These are phyloP conservation scores for Catocala nupta DNA, from an alignment of 2,888 invertebrate species.

Conservation along the genomic window DNA sequence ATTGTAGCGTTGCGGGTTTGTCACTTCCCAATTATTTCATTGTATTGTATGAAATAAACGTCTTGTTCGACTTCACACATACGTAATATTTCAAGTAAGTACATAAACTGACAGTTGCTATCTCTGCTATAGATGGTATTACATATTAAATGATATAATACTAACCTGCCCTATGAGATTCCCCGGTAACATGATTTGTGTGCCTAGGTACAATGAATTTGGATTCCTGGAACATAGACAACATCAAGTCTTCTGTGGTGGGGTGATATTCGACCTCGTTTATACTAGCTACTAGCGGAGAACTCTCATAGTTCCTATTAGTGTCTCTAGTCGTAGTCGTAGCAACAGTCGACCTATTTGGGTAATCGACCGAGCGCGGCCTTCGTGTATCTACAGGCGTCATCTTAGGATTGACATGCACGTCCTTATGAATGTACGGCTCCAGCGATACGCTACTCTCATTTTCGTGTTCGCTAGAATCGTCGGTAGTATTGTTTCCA, in stretches of 20 bases:
- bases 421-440: constrained; percentile 84
- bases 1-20: no score
- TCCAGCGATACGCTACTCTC: constrained; percentile 69
- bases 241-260: constrained; percentile 81
- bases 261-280: constrained; percentile 83
- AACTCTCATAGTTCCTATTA: constrained; percentile 76
- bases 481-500: constrained; percentile 66
- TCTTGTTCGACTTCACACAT: no score
- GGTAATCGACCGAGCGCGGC: constrained; percentile 79
- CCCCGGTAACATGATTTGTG: constrained; percentile 70
- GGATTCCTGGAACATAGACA: constrained; percentile 83
- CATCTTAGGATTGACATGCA: constrained; percentile 86
- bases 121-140: background rate
- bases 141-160: constrained; percentile 19
- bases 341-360: constrained; percentile 51
- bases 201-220: constrained; percentile 80
- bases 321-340: constrained; percentile 60
- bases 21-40: no score
- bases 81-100: no score
- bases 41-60: no score
- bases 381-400: constrained; percentile 79
- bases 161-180: constrained; percentile 81
- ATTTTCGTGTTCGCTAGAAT: constrained; percentile 67
- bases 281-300: constrained; percentile 81
- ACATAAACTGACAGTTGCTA: background rate